phyloP scores from a whole-genome alignment of 2,113 vertebrate genomes.

The Pelecanoides urinatrix region DNA sequence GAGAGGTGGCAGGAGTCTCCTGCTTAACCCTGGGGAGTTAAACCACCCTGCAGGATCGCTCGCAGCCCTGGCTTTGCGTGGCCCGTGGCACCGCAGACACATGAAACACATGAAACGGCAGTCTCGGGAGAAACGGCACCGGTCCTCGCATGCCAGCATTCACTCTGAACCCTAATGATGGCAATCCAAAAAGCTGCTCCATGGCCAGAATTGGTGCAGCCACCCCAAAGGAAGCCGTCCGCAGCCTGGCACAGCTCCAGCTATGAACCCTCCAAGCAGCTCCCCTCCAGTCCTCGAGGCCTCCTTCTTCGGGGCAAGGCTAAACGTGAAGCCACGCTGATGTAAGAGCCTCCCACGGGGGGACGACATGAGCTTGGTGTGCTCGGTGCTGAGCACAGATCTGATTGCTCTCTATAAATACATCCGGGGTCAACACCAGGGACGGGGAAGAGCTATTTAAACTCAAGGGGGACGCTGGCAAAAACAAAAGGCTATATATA shows the following conservation, averaged over 20 bases:
- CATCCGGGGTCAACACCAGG: conserved; percentile 48
- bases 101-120: rapidly evolving
- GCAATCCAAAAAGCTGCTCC: not conserved
- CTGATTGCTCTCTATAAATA: conserved; percentile 56
- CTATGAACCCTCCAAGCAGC: not conserved
- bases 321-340: not conserved
- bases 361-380: not conserved
- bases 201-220: rapidly evolving
- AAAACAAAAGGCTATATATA: conserved; percentile 66
- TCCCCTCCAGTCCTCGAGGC: not conserved
- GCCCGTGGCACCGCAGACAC: rapidly evolving
- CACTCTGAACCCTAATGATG: not conserved
- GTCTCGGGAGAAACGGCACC: rapidly evolving
- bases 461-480: conserved; percentile 19
- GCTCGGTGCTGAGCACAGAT: not conserved
- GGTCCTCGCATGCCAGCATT: rapidly evolving
- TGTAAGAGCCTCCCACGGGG: not conserved
- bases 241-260: not conserved
- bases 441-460: conserved; percentile 42
- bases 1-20: not conserved
- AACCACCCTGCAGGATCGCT: rapidly evolving
- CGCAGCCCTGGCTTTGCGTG: rapidly evolving
- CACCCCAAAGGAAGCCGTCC: not conserved
- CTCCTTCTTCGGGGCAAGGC: not conserved
- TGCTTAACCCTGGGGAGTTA: not conserved